A percentile compares a stretch with the other conserved stretches of the same genome.
These are phyloP conservation scores for Myripristis murdjan DNA, from an alignment of 2,797 vertebrate genomes.

Conservation along the genomic window DNA sequence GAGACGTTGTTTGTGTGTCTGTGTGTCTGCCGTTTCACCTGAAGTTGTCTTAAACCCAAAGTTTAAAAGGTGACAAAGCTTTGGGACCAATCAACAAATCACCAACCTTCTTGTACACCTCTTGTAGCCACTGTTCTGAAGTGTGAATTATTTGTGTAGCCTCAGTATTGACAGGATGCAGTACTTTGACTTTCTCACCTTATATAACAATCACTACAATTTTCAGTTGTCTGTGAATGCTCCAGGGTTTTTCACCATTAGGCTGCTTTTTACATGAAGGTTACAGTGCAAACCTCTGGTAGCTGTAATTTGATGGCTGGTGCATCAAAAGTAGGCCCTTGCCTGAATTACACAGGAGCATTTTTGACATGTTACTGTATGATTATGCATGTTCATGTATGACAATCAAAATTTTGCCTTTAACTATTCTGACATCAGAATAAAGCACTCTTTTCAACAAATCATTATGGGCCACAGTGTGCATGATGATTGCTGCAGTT, in stretches of 20 bases:
- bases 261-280: constrained; percentile 64
- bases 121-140: neutral
- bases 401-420: constrained; percentile 11
- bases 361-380: constrained; percentile 19
- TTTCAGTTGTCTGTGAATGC: constrained; percentile 25
- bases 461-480: neutral
- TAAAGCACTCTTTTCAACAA: neutral
- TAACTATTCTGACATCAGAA: constrained; percentile 5
- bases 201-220: neutral
- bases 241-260: constrained; percentile 24
- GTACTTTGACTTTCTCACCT: neutral
- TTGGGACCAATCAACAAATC: neutral
- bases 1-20: neutral
- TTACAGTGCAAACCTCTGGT: constrained; percentile 70
- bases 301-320: constrained; percentile 64
- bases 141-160: neutral
- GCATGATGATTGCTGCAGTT: neutral
- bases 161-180: no score
- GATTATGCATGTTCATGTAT: constrained; percentile 10
- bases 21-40: neutral
- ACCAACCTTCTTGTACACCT: neutral
- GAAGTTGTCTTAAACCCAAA: neutral
- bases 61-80: neutral
- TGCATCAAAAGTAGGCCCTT: constrained; percentile 35
- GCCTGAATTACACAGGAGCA: constrained; percentile 35